Evolutionary conservation across 2,888 invertebrate species (phyloP).

Genomic region (Eumacrocentrus americanus): DNA sequence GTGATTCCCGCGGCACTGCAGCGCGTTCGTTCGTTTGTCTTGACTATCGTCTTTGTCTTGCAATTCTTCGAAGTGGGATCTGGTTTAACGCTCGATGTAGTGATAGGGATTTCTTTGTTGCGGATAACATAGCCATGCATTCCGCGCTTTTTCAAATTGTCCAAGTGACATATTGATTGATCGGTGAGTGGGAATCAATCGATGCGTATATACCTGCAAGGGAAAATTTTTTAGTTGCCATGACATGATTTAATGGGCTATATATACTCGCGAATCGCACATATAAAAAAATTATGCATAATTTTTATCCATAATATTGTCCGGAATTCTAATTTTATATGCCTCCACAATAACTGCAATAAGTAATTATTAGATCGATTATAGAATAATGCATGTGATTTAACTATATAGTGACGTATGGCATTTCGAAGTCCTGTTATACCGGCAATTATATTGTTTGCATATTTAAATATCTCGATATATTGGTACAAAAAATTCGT

Average conservation of each 20-base stretch:
- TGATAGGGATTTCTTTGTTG: slow-evolving; percentile 1
- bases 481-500: background rate
- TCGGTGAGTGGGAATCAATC: background rate
- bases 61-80: slow-evolving; percentile 13
- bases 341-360: too few species aligned
- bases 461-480: background rate
- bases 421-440: too few species aligned
- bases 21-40: slow-evolving; percentile 6
- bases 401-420: too few species aligned
- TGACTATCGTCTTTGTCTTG: slow-evolving; percentile 3
- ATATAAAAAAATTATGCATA: too few species aligned
- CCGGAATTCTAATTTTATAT: too few species aligned
- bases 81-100: slow-evolving; percentile 12
- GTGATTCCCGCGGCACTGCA: slow-evolving; percentile 4
- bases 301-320: too few species aligned
- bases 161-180: slow-evolving; percentile 8
- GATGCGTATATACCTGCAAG: background rate
- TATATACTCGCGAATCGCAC: too few species aligned
- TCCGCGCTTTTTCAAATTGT: slow-evolving; percentile 5
- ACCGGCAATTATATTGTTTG: background rate
- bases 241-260: too few species aligned
- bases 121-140: slow-evolving; percentile 1
- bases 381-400: too few species aligned
- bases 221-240: too few species aligned
- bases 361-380: too few species aligned